Evolutionary conservation across 2,797 vertebrate genomes (phyloP).

Genomic region (Malurus leucopterus): DNA sequence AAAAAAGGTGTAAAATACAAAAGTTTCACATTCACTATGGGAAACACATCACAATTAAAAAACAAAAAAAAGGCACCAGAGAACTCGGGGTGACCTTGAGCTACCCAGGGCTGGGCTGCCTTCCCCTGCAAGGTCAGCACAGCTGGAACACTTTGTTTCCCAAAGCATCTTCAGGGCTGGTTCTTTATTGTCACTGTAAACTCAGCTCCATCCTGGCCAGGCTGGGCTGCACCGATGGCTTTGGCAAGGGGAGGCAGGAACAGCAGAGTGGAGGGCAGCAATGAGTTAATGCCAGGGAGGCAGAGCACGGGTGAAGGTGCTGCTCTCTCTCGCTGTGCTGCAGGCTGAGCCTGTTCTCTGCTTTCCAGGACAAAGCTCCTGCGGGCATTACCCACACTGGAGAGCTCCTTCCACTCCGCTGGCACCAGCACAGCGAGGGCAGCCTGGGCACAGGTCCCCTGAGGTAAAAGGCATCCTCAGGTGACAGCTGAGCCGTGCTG

Average conservation of each 20-base stretch:
- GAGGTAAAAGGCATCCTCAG: constrained; percentile 24
- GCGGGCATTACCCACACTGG: accelerated
- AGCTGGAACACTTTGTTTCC: constrained; percentile 35
- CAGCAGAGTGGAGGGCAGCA: accelerated
- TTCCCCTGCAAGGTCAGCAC: background rate
- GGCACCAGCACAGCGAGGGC: background rate
- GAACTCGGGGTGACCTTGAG: background rate
- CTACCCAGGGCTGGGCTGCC: background rate
- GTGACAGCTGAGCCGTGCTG: background rate
- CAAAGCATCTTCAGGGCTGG: background rate
- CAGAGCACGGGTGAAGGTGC: background rate
- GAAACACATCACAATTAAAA: background rate
- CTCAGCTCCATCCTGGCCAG: background rate
- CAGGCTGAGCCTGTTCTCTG: background rate
- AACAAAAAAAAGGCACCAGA: background rate
- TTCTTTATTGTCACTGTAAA: constrained; percentile 31
- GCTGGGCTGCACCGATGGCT: background rate
- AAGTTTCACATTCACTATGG: background rate
- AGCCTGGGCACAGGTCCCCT: background rate
- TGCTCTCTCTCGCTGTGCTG: background rate
- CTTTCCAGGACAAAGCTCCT: background rate
- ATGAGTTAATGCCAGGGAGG: background rate
- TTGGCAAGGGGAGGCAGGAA: background rate
- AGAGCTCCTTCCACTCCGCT: background rate
- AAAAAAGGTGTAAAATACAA: background rate